Evolutionary conservation across 2,113 vertebrate genomes (phyloP), one percentile per base, ranked within the genome.

Genomic region (Lepisosteus oculatus): DNA sequence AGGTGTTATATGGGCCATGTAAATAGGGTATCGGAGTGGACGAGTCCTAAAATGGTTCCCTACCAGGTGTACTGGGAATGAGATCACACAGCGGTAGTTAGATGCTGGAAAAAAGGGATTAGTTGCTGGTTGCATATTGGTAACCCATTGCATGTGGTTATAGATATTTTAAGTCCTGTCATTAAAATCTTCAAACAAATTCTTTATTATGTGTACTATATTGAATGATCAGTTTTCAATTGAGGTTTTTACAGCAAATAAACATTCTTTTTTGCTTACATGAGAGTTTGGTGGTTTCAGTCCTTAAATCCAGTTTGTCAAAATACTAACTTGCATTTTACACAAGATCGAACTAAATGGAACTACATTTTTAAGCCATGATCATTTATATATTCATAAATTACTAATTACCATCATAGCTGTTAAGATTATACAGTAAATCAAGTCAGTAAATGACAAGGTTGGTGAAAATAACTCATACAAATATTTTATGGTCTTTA

Each of bases 211-310:
- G 92, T 92, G 89, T 81, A 87, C 89, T 93, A 87, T 84, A 82
- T 91, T 88, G 77, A 85, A 86, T 89, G 87, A 73, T 86, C 76
- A 80, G 78, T 79, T 84, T 81, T 91, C 79, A 87, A 92, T 76
- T 89, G 72, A 83, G 70, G 68, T 93, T 90, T 92, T 89, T 92
- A 55, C 79, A 89, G 87, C 81, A 88, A 93, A 93, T 94, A 95
- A 94, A 95, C 88, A 82, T 83, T 87, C 84, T 90, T 80, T 86
- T 86, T 80, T 86, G 2, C 2, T 70, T 83, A 85, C 69, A 69
- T 65, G 44, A 61, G 77, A 55, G 43, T 69, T 79, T 45, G 17
- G 44, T 72, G 8, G 7, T 74, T 70, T 57, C 68, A 44, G 47
- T 64, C 5, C 47, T 51, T 51, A 5, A 51, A 51, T 51, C 1